A percentile compares a stretch with the other conserved stretches of the same genome.
Conservation (phyloP, 2,888 invertebrate species). For the Dioctria linearis region DNA sequence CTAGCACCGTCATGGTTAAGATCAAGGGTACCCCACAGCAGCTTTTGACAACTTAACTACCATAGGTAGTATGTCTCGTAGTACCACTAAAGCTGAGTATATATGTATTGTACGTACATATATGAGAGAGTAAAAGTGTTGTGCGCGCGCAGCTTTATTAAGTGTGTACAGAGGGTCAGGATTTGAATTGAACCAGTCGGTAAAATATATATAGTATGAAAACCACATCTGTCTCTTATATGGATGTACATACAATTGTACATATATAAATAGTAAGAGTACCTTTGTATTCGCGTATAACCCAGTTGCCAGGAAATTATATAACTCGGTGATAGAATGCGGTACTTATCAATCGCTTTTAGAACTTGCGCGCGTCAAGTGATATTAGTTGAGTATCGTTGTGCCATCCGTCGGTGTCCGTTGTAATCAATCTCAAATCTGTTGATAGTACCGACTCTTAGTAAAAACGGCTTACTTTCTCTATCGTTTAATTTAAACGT, state of each 20-base stretch:
- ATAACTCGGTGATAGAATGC: slow-evolving; percentile 52
- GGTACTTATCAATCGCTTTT: slow-evolving; percentile 38
- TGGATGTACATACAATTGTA: too few species aligned
- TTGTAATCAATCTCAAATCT: too few species aligned
- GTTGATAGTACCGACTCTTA: too few species aligned
- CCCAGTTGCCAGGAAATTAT: slow-evolving; percentile 49
- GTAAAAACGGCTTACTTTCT: too few species aligned
- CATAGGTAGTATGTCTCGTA: too few species aligned
- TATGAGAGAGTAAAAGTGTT: too few species aligned
- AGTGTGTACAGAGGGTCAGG: slow-evolving; percentile 12
- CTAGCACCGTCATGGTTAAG: too few species aligned
- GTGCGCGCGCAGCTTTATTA: too few species aligned
- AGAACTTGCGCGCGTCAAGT: slow-evolving; percentile 42
- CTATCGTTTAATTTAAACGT: not conserved
- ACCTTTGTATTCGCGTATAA: slow-evolving; percentile 18
- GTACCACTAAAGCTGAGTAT: too few species aligned
- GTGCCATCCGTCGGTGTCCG: not conserved
- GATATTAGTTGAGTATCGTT: not conserved
- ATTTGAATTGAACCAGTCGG: slow-evolving; percentile 1
- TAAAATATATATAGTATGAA: not conserved
- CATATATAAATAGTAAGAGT: not conserved
- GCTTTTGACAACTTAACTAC: too few species aligned
- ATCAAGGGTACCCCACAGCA: too few species aligned
- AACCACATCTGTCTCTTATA: not conserved
- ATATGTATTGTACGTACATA: too few species aligned